Evolutionary conservation across 2,888 invertebrate genomes (phyloP).

Genomic region (Caenorhabditis japonica): DNA sequence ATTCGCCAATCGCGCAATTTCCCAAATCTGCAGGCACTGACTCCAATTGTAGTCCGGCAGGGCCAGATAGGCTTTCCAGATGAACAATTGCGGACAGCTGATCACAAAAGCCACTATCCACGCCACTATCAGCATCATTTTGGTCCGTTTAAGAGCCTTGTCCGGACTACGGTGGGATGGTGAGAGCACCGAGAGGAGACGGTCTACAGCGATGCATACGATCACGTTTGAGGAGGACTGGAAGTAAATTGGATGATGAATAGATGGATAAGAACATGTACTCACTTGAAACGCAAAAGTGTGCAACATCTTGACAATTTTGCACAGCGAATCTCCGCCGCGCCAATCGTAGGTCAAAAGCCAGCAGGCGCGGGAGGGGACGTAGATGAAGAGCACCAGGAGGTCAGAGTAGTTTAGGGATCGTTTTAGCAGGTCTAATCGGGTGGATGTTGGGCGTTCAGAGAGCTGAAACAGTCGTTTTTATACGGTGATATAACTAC

Average conservation of each 20-base stretch:
- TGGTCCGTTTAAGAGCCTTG: constrained; percentile 67
- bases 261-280: neutral
- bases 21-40: constrained; percentile 75
- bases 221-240: constrained; percentile 77
- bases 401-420: constrained; percentile 76
- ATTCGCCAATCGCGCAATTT: constrained; percentile 66
- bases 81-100: constrained; percentile 69
- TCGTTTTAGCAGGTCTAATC: constrained; percentile 75
- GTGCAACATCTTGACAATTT: constrained; percentile 74
- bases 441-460: constrained; percentile 68
- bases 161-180: constrained; percentile 70
- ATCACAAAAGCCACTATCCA: constrained; percentile 71
- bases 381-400: constrained; percentile 76
- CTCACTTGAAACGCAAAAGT: constrained; percentile 74
- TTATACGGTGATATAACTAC: too few relatives aligned
- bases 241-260: too few relatives aligned
- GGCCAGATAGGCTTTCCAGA: constrained; percentile 73
- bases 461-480: constrained; percentile 73
- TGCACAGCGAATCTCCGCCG: constrained; percentile 76
- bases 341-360: constrained; percentile 76
- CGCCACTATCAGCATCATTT: constrained; percentile 68
- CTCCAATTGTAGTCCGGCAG: constrained; percentile 73
- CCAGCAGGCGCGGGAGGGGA: constrained; percentile 74
- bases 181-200: constrained; percentile 72
- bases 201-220: constrained; percentile 76